These are phyloP conservation scores for Triops cancriformis DNA, from an alignment of 1,140 invertebrate genomes.

Conservation along the genomic window DNA sequence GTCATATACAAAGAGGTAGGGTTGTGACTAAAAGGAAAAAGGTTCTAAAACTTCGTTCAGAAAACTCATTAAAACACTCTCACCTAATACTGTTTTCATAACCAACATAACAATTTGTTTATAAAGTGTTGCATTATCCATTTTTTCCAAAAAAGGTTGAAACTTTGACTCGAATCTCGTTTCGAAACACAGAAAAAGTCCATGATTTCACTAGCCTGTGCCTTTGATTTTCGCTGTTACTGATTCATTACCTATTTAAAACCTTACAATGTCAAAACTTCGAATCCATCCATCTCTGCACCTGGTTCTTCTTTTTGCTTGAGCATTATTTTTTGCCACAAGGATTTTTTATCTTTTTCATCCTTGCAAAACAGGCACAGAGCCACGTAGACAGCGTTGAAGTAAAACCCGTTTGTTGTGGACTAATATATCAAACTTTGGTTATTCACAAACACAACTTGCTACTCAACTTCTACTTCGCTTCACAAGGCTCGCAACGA, in stretches of 20 bases:
- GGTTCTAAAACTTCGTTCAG: neutral
- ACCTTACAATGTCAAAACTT: neutral
- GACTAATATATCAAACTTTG: constrained; percentile 8
- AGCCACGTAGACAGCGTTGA: neutral
- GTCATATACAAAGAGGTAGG: neutral
- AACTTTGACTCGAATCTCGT: constrained; percentile 8
- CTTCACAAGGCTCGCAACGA: neutral
- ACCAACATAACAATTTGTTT: neutral
- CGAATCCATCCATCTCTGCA: neutral
- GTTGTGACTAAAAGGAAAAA: constrained; percentile 3
- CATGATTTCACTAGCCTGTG: constrained; percentile 10
- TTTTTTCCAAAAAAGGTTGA: neutral
- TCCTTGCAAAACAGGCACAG: neutral
- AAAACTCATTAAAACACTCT: neutral
- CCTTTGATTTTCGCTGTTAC: constrained; percentile 13
- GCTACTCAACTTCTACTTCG: neutral
- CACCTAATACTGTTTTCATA: neutral
- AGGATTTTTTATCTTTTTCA: neutral
- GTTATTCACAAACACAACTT: neutral
- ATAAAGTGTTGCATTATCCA: neutral
- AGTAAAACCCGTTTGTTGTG: neutral
- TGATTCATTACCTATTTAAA: neutral
- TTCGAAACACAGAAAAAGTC: constrained; percentile 10
- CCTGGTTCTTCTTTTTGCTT: neutral
- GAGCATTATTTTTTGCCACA: neutral